A percentile compares a stretch with the other conserved stretches of the same genome.
These are phyloP conservation scores for Holothuria scabra DNA, from an alignment of 53 echinoderm and acorn worm genomes.

Conservation along the genomic window DNA sequence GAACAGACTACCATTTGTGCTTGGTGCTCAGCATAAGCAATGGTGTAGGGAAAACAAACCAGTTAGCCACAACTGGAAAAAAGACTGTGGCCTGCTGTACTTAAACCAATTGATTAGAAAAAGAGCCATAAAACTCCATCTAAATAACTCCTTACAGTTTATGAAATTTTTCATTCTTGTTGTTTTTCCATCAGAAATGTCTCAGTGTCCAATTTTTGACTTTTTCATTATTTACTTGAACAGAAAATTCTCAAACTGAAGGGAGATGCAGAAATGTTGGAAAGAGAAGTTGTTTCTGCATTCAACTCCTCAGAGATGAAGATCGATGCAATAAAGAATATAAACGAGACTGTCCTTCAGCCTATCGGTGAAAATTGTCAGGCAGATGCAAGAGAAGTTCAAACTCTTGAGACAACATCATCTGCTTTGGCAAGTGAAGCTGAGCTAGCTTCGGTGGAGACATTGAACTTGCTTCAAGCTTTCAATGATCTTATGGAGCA, in stretches of 20 bases:
- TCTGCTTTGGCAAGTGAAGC: slow-evolving; percentile 17
- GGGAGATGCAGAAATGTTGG: slow-evolving; percentile 60
- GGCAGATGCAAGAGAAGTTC: slow-evolving; percentile 48
- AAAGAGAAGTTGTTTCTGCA: slow-evolving; percentile 40
- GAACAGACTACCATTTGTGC: too few species aligned
- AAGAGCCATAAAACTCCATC: too few species aligned
- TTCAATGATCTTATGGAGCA: slow-evolving; percentile 41
- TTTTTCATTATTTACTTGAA: background rate
- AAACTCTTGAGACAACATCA: slow-evolving; percentile 9
- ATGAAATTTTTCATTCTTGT: too few species aligned
- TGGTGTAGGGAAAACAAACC: too few species aligned
- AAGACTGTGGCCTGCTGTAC: too few species aligned
- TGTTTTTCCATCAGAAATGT: too few species aligned
- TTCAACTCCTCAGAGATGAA: slow-evolving; percentile 62
- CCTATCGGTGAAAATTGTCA: slow-evolving; percentile 64
- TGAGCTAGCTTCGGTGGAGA: slow-evolving; percentile 35
- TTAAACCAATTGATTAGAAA: too few species aligned
- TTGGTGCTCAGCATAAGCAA: too few species aligned
- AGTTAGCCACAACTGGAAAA: too few species aligned
- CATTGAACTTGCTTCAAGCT: slow-evolving; percentile 10
- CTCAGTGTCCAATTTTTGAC: too few species aligned
- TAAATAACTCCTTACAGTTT: too few species aligned
- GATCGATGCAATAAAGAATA: slow-evolving; percentile 47
- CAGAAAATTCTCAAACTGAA: slow-evolving; percentile 64
- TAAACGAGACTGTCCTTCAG: slow-evolving; percentile 61